Percentiles rank a stretch among this genome's conserved stretches.
phyloP scores from a whole-genome alignment of 1,140 invertebrate species.

The Polyergus mexicanus region DNA sequence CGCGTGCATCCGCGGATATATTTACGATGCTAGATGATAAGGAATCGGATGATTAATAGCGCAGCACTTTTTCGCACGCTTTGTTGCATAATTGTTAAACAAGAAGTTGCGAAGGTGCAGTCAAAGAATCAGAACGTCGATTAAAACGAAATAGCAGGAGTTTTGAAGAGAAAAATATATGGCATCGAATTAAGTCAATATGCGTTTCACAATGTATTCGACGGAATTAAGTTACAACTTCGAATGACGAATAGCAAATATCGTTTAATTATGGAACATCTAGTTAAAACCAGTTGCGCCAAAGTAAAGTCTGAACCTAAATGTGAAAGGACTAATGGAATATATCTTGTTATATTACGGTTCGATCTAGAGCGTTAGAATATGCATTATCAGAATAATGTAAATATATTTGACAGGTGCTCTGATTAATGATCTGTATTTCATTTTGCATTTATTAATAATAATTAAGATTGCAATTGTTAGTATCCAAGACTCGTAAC shows the following conservation, averaged over 20 bases:
- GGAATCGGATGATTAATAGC: conserved; percentile 37
- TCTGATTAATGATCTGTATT: too few species aligned
- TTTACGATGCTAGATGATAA: conserved; percentile 42
- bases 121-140: background rate
- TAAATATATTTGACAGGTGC: too few species aligned
- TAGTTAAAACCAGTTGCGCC: conserved; percentile 58
- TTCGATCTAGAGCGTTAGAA: background rate
- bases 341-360: too few species aligned
- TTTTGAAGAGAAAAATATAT: conserved; percentile 33
- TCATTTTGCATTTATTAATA: background rate
- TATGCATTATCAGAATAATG: background rate
- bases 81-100: conserved; percentile 8
- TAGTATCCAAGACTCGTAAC: background rate
- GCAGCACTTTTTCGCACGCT: conserved; percentile 26
- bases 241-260: conserved; percentile 49
- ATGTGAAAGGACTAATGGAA: too few species aligned
- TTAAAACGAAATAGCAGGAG: background rate
- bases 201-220: conserved; percentile 49
- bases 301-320: conserved; percentile 21
- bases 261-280: conserved; percentile 53
- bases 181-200: conserved; percentile 29
- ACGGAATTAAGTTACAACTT: conserved; percentile 43
- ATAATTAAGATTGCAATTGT: background rate
- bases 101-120: background rate
- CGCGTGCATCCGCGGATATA: background rate